A percentile compares a stretch with the other conserved stretches of the same genome.
phyloP scores from a whole-genome alignment of 2,797 vertebrate species.

The Cyprinodon diabolis region DNA sequence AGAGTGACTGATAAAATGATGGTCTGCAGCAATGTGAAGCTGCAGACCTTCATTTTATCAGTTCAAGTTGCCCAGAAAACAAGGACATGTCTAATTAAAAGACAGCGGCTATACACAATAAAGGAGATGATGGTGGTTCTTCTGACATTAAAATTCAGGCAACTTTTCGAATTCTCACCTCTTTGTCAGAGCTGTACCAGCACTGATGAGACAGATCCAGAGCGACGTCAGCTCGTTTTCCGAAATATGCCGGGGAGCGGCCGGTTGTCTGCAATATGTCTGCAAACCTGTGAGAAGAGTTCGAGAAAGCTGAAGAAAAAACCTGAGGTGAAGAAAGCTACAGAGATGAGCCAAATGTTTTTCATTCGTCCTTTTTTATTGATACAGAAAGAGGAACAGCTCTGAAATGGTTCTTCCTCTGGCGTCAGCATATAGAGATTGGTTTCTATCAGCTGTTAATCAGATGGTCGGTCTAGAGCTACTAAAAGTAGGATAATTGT shows the following conservation, averaged over 20 bases:
- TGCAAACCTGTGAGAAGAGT: constrained; percentile 75
- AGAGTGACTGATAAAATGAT: neutral
- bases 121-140: no score
- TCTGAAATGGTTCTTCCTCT: no score
- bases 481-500: no score
- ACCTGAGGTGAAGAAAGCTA: neutral
- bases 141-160: neutral
- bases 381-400: neutral
- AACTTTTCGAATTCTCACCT: constrained; percentile 72
- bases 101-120: neutral
- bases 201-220: constrained; percentile 68
- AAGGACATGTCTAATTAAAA: no score
- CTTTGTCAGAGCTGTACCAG: constrained; percentile 81
- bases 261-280: constrained; percentile 77
- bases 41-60: neutral
- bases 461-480: no score
- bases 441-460: no score
- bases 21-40: no score
- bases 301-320: neutral
- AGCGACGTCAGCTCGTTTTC: constrained; percentile 54
- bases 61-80: no score
- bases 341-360: neutral
- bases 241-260: constrained; percentile 70
- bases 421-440: no score
- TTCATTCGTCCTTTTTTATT: neutral